Base-by-base conservation (phyloP, 2,888 invertebrate species). In the Stegana nigrithorax region DNA sequence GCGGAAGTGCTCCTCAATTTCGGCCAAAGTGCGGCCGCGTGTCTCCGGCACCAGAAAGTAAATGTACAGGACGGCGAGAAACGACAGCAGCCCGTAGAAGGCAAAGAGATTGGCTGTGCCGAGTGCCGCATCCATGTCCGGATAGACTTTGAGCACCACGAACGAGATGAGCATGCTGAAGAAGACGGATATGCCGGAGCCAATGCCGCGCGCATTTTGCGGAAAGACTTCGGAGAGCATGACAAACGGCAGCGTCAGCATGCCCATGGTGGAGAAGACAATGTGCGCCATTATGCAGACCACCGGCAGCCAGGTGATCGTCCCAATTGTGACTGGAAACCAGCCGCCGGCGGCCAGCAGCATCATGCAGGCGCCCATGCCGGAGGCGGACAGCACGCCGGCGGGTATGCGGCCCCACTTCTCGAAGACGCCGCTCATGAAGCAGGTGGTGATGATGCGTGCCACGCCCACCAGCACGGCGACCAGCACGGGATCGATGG, bases 141-240 rank as follows among this genome's bases (percentile, higher is more conserved):
- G 91, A 45, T 90, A 90, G 2, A 89, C 88, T 83, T 92, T 92
- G 0, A 92, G 90, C 1, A 91, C 90, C 1, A 87, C 74, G 75
- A 92, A 92, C 67, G 90, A 90, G 5, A 90, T 86, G 1, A 89
- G 75, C 75, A 91, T 91, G 0, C 89, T 89, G 42, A 89, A 88
- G 44, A 89, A 89, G 0, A 91, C 88, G 57, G 90, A 88, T 23
- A 91, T 87, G 0, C 91, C 91, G 1, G 91, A 90, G 0, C 91
- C 92, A 3, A 90, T 78, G 4, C 91, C 91, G n/a, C 91, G 85
- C 0, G 88, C 87, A 58, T 87, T 87, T 1, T 88, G 87, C 0
- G 91, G 88, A 77, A 91, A 92, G 0, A 93, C 87, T 84, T 93
- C 93, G 0, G 92, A 92, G 70, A 91, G 90, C 89, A 93, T 89